Evolutionary conservation across 2,888 invertebrate species (phyloP).

Genomic region (Andrena minutula): DNA sequence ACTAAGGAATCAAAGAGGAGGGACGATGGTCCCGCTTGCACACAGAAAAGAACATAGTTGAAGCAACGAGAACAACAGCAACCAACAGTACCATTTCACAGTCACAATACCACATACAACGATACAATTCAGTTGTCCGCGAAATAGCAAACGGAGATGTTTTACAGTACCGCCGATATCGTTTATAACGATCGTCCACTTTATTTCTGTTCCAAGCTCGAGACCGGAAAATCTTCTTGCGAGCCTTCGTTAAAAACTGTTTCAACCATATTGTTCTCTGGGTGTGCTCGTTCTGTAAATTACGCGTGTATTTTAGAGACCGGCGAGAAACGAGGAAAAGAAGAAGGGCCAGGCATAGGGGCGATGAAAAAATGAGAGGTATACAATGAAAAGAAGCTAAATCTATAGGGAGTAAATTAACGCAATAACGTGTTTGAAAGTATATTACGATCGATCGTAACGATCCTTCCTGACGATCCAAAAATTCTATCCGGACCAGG

Average conservation of each 20-base stretch:
- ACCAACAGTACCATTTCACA: conserved; percentile 36
- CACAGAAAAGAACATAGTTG: conserved; percentile 57
- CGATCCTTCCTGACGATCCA: conserved; percentile 53
- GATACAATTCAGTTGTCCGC: conserved; percentile 50
- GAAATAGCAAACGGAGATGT: conserved; percentile 56
- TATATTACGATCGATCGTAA: conserved; percentile 66
- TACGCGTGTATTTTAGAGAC: conserved; percentile 63
- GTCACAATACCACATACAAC: conserved; percentile 50
- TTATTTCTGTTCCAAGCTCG: conserved; percentile 40
- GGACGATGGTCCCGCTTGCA: conserved; percentile 17
- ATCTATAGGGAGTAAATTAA: conserved; percentile 65
- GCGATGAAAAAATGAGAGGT: neutral
- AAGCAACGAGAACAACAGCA: conserved; percentile 47
- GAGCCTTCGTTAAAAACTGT: conserved; percentile 41
- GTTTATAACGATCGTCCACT: conserved; percentile 57
- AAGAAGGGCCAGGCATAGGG: neutral
- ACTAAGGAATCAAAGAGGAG: conserved; percentile 18
- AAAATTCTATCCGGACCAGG: conserved; percentile 62
- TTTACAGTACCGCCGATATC: conserved; percentile 58
- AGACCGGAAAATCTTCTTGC: conserved; percentile 27
- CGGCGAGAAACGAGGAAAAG: conserved; percentile 28
- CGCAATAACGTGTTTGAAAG: conserved; percentile 73
- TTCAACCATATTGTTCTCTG: conserved; percentile 62
- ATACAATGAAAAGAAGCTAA: conserved; percentile 3
- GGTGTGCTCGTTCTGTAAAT: conserved; percentile 67